Conservation (phyloP, 2,113 vertebrate genomes). For the Tursiops truncatus region DNA sequence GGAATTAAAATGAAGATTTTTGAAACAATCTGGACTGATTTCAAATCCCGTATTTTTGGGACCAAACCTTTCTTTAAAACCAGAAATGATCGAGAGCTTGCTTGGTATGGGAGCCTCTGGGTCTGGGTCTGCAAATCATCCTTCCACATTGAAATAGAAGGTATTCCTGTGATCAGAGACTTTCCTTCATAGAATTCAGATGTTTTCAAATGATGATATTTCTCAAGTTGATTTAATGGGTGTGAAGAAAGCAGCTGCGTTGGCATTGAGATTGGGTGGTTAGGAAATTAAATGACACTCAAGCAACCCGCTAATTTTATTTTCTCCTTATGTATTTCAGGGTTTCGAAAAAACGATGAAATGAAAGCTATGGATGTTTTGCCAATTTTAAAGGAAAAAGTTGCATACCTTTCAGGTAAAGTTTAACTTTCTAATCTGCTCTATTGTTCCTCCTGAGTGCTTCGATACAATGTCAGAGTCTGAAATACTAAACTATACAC, state of each 20-base stretch:
- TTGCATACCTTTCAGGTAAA: constrained; percentile 97
- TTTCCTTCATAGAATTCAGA: neutral
- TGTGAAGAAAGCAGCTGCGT: neutral
- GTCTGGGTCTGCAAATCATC: neutral
- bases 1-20: constrained; percentile 30
- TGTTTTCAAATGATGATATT: neutral
- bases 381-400: constrained; percentile 98
- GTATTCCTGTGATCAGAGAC: neutral
- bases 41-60: neutral
- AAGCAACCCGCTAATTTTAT: constrained; percentile 50
- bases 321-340: constrained; percentile 82
- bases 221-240: neutral
- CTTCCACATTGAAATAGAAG: neutral
- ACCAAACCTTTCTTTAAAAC: neutral
- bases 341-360: constrained; percentile 98
- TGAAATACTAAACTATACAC: neutral
- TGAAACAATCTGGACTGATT: neutral
- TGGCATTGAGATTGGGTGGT: neutral
- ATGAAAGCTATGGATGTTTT: constrained; percentile 98
- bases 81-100: neutral
- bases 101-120: neutral
- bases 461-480: neutral
- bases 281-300: neutral
- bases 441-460: neutral
- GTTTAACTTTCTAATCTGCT: constrained; percentile 34